Base-by-base conservation (phyloP, 64 coral and sea anemone genomes). In the Montipora cactus region DNA sequence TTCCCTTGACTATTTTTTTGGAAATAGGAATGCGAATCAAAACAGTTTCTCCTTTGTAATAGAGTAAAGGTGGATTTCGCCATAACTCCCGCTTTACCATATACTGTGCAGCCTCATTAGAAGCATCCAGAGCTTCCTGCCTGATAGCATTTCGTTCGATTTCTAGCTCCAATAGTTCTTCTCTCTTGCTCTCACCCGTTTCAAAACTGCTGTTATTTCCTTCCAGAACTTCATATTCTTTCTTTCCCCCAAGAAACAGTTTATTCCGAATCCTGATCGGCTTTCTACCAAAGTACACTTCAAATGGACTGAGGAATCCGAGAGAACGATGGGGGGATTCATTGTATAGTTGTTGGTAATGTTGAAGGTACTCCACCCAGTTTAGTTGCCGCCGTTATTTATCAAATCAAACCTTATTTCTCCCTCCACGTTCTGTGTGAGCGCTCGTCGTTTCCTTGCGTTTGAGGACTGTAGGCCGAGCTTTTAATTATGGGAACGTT, bases 361-460 rank as follows among this genome's bases (percentile, higher is more conserved):
- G 18, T 14, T 64, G 84, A 14, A 87, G 47, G 9, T 19, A n/a
- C 12, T 69, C 67, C 11, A 73, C 84, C 67, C 84, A 87, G n/a
- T 87, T 74, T 9, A 87, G 8, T 22, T 22, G 21, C 4, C 81
- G 14, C 21, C 53, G 15, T 46, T 37, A 3, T 23, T 48, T 6
- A 59, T 8, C 6, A 91, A 11, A 58, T 91, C 89, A 45, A 82
- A 91, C 19, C 57, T 25, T 4, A 91, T 47, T 83, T 91, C 67
- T 69, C 76, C 66, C 73, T 80, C 78, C 58, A 91, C 10, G 89
- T 91, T 64, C 89, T 61, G 22, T 91, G 89, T 28, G 75, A 79
- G 9, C 88, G 12, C 55, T 91, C 78, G 4, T 76, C 77, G 74
- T 81, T 81, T 51, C 89, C 89, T 57, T 91, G 79, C 15, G 79